Base-by-base conservation (phyloP, 2,888 invertebrate genomes). In the Herminia tarsipennalis region DNA sequence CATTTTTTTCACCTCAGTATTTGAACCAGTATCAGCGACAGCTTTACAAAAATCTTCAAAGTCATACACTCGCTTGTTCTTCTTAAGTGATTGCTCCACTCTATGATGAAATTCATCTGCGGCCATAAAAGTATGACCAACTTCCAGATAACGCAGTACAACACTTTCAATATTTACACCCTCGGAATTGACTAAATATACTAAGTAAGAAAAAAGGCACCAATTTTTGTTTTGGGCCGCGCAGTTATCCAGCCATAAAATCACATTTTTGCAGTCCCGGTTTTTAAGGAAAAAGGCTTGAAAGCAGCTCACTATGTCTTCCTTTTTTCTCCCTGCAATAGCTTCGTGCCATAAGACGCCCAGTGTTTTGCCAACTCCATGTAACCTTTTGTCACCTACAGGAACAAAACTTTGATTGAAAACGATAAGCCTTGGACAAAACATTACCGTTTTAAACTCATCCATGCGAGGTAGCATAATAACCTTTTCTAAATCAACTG, bases 21-120 rank as follows among this genome's bases (percentile, higher is more conserved):
- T 36, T 32, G 39, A 32, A 47, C 55, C 46, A 52, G 56, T 59
- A 51, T 51, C 44, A 35, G 52, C 42, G 12, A 27, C 18, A 22
- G 34, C 34, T 34, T 34, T 13, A n/a, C 22, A 21, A 12, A 34
- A 34, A n/a, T 34, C 34, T 8, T 22, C 14, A 22, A 34, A 34
- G 22, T 34, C 34, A 14, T 22, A 34, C 4, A 22, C 34, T 27
- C 43, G 34, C 38, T 56, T 60, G 29, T 55, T 61, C 29, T 36
- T 62, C 48, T 67, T 63, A 12, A 73, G 40, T 21, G 66, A 60
- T 12, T 33, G 36, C 43, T 74, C 69, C n/a, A 76, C 66, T 48
- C 58, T 56, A 41, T 74, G 71, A 45, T 76, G 72, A 44, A 76
- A 74, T 35, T 63, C 60, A 48, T 74, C 76, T 10, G 71, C 67